These are phyloP conservation scores for Microchrysa polita DNA, from an alignment of 2,888 invertebrate species.

Conservation along the genomic window DNA sequence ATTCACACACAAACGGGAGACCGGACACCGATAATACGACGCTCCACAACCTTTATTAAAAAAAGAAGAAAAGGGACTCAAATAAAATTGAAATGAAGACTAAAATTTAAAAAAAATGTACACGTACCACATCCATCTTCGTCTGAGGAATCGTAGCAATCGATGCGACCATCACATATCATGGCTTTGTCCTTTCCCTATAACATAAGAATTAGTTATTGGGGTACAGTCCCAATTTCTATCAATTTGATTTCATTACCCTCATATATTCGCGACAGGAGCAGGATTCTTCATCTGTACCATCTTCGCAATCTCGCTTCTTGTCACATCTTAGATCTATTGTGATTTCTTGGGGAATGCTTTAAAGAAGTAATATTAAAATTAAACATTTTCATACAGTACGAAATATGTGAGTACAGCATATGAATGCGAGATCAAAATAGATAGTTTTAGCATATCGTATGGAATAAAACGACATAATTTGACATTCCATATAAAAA, in stretches of 20 bases:
- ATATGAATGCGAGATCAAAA: too few species aligned
- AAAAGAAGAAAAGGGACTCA: slow-evolving; percentile 20
- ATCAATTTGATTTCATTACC: slow-evolving; percentile 50
- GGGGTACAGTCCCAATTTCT: neutral
- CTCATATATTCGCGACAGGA: slow-evolving; percentile 76
- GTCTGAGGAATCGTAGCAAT: slow-evolving; percentile 80
- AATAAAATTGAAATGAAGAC: slow-evolving; percentile 20
- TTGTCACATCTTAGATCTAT: slow-evolving; percentile 72
- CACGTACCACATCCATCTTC: slow-evolving; percentile 76
- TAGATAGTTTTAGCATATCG: too few species aligned
- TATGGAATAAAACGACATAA: too few species aligned
- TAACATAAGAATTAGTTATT: neutral
- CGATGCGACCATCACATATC: slow-evolving; percentile 78
- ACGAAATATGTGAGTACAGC: too few species aligned
- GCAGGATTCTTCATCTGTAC: slow-evolving; percentile 80
- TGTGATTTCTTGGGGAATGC: slow-evolving; percentile 74
- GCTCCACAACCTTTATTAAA: slow-evolving; percentile 68
- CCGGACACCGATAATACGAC: slow-evolving; percentile 71
- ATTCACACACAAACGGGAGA: slow-evolving; percentile 73
- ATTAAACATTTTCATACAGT: too few species aligned
- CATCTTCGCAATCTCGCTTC: slow-evolving; percentile 81
- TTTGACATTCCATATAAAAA: too few species aligned
- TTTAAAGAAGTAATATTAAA: too few species aligned
- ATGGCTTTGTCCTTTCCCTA: slow-evolving; percentile 64
- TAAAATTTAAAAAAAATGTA: slow-evolving; percentile 9